These are phyloP conservation scores for Antechinus flavipes DNA, from an alignment of 2,113 vertebrate species.

Conservation along the genomic window DNA sequence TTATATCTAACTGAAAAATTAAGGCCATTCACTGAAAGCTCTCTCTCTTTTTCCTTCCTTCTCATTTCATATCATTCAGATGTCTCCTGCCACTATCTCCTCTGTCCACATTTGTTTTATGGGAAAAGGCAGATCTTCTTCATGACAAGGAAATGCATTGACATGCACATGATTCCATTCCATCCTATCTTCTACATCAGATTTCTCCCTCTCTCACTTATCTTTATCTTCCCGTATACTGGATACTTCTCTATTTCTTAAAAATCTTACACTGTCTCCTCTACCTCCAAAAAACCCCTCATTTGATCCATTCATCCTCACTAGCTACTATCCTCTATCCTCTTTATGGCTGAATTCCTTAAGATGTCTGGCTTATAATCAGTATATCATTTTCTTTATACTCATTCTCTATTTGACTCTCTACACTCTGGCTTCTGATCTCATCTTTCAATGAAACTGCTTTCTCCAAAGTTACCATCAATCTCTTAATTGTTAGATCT, in stretches of 20 bases:
- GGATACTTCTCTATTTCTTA: neutral
- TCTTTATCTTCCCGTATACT: neutral
- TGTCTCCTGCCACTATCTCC: neutral
- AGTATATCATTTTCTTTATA: neutral
- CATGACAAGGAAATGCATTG: neutral
- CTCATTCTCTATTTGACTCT: neutral
- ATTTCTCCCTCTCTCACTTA: neutral
- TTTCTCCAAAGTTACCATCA: neutral
- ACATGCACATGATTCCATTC: neutral
- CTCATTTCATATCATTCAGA: neutral
- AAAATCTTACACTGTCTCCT: neutral
- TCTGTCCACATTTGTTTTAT: neutral
- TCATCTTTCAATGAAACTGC: neutral
- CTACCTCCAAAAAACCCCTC: neutral
- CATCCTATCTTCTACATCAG: neutral
- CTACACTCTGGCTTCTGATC: neutral
- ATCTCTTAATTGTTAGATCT: neutral
- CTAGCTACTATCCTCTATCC: neutral
- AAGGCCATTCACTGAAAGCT: neutral
- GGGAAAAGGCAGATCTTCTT: neutral
- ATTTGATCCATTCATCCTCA: neutral
- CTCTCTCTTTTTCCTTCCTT: neutral
- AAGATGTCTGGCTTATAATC: neutral
- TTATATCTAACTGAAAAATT: neutral
- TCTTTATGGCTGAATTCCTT: neutral